Conservation (phyloP, 64 coral and sea anemone species). For the Montipora sp. region DNA sequence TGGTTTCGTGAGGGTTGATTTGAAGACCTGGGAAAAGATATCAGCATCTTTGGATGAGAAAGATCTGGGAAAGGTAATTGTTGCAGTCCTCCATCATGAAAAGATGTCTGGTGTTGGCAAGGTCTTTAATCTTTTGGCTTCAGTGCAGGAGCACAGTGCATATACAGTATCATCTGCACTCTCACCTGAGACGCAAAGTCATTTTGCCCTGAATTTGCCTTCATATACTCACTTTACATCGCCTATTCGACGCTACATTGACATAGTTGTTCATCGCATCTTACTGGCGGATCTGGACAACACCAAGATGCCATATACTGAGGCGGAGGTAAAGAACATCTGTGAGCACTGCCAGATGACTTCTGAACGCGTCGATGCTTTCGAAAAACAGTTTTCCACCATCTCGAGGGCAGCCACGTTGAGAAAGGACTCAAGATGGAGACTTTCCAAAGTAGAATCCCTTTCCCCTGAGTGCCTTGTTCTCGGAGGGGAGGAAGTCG, state of each 20-base stretch:
- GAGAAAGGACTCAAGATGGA: constrained; percentile 26
- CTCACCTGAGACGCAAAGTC: neutral
- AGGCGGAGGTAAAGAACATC: constrained; percentile 62
- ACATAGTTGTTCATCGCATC: constrained; percentile 92
- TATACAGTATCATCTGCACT: constrained; percentile 3
- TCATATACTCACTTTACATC: constrained; percentile 94
- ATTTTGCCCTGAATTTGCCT: constrained; percentile 59
- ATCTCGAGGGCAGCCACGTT: constrained; percentile 19
- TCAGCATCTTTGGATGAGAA: constrained; percentile 80
- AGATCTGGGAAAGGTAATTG: constrained; percentile 52
- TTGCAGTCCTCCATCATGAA: constrained; percentile 28
- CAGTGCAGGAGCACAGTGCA: constrained; percentile 6
- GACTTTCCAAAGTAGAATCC: constrained; percentile 41
- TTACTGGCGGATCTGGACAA: constrained; percentile 66
- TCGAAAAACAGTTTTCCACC: constrained; percentile 50
- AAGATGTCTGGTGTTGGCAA: neutral
- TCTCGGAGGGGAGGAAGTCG: constrained; percentile 12
- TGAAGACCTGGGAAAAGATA: constrained; percentile 70
- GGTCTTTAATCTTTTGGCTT: constrained; percentile 1
- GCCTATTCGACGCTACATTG: constrained; percentile 90
- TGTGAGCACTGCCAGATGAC: constrained; percentile 56
- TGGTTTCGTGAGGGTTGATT: constrained; percentile 38
- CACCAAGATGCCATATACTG: constrained; percentile 64
- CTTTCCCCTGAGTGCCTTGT: constrained; percentile 20
- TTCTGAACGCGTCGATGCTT: constrained; percentile 15